Evolutionary conservation across 1,140 invertebrate genomes (phyloP), one percentile per base, ranked within the genome.

Genomic region (Coptotermes formosanus): DNA sequence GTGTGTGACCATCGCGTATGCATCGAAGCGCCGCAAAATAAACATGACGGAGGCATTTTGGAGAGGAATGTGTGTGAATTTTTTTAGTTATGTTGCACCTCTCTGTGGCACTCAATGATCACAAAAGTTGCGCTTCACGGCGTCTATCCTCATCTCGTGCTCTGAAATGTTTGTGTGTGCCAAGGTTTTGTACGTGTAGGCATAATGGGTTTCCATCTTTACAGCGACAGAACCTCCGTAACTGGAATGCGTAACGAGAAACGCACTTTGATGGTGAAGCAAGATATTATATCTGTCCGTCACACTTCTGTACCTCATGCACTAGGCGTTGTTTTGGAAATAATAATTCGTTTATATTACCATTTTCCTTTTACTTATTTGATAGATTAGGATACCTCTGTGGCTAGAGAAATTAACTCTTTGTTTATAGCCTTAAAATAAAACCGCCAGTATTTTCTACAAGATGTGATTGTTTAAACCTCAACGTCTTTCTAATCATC

Each of bases 61-160:
- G 55, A 59, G 55, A 59, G 55, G 55, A 23, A 38, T 4, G 19
- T 16, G 4, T 75, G 64, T 75, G 64, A 75, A 25, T 75, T 75
- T 75, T 75, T n/a, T 75, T 75, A 75, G 25, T 75, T 75, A n/a
- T 75, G 25, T 75, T 30, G 64, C 64, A 75, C 64, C 64, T 30
- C 64, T n/a, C 64, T 30, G 1, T n/a, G 30, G 64, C n/a, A 75
- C n/a, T 75, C n/a, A 75, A 75, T 75, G 64, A 75, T 16, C 64
- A 75, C 64, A 75, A 2, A 75, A 75, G 64, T 75, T 75, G 64
- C 64, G 64, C 64, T 75, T 75, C 64, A 30, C 25, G 64, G n/a
- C 2, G 64, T 30, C 25, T 16, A 30, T 2, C 64, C n/a, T 14
- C 25, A 3, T 30, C 64, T 75, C 59, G 59, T 64, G 59, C 25